Evolutionary conservation across 2,797 vertebrate genomes (phyloP).

Genomic region (Apodemus agrarius): DNA sequence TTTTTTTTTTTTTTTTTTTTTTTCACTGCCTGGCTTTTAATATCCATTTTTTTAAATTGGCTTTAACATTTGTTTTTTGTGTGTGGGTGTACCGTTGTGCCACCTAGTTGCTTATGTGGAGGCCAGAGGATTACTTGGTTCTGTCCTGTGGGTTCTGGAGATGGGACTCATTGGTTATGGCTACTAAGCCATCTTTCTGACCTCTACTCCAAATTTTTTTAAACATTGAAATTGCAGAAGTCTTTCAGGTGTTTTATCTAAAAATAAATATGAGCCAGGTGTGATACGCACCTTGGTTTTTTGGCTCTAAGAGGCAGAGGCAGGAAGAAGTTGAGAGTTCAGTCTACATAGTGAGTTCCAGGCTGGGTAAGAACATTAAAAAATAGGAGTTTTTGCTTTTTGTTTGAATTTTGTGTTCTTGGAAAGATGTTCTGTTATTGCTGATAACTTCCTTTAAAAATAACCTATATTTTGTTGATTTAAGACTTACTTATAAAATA

Average conservation of each 20-base stretch:
- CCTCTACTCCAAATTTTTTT: not conserved
- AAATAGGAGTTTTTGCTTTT: not conserved
- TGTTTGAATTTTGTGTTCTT: constrained; percentile 35
- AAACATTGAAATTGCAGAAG: constrained; percentile 43
- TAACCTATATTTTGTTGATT: constrained; percentile 10
- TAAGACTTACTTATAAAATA: not conserved
- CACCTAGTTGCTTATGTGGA: not conserved
- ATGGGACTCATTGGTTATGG: not conserved
- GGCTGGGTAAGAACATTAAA: not conserved
- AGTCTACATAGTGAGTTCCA: not conserved
- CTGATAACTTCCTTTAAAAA: not conserved
- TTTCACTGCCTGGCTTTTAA: not conserved
- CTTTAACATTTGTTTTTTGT: not conserved
- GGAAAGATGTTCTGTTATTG: not conserved
- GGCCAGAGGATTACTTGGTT: not conserved
- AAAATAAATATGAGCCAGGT: not conserved
- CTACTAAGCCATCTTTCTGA: not conserved
- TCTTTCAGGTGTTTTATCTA: not conserved
- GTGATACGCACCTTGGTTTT: not conserved
- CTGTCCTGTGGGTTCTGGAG: not conserved
- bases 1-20: too few species aligned
- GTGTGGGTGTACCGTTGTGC: not conserved
- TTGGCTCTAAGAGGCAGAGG: not conserved
- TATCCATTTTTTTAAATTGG: not conserved
- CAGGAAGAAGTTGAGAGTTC: not conserved